A percentile compares a stretch with the other conserved stretches of the same genome.
Evolutionary conservation across 2,888 invertebrate genomes (phyloP).

Genomic region (Pseudococcus jackbeardsleyi): DNA sequence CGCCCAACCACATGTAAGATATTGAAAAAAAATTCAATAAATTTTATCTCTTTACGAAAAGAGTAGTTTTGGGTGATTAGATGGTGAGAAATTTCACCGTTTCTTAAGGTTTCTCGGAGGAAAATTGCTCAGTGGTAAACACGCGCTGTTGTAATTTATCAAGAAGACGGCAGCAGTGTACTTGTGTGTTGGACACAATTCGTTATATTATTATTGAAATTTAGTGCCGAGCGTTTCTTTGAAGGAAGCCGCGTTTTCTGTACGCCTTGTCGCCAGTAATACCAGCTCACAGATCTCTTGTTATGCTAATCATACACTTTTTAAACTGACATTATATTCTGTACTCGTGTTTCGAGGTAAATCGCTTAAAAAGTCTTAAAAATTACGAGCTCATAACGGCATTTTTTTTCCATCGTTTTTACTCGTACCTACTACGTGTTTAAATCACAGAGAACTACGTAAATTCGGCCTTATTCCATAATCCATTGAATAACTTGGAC

Average conservation of each 20-base stretch:
- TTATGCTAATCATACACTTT: slow-evolving; percentile 62
- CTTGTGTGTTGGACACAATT: slow-evolving; percentile 53
- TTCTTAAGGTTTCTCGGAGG: neutral
- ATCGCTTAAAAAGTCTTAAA: slow-evolving; percentile 60
- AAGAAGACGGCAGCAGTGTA: slow-evolving; percentile 57
- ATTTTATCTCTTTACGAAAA: neutral
- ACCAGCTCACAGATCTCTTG: slow-evolving; percentile 61
- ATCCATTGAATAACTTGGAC: neutral
- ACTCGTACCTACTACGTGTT: neutral
- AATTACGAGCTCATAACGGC: slow-evolving; percentile 58
- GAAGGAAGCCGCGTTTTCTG: slow-evolving; percentile 60
- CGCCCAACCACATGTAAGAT: neutral
- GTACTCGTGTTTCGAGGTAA: slow-evolving; percentile 57
- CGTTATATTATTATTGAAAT: slow-evolving; percentile 64
- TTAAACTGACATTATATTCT: slow-evolving; percentile 41
- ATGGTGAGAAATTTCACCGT: slow-evolving; percentile 42
- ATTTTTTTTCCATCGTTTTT: neutral
- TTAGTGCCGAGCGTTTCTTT: slow-evolving; percentile 60
- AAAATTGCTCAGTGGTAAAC: slow-evolving; percentile 62
- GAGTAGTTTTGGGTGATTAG: slow-evolving; percentile 45
- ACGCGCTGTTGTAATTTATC: slow-evolving; percentile 62
- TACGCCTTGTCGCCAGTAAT: slow-evolving; percentile 60
- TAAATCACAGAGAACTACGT: slow-evolving; percentile 43
- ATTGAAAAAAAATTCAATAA: slow-evolving; percentile 28
- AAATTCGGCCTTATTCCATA: neutral